phyloP scores from a whole-genome alignment of 1,140 invertebrate genomes.

The Samia ricini region DNA sequence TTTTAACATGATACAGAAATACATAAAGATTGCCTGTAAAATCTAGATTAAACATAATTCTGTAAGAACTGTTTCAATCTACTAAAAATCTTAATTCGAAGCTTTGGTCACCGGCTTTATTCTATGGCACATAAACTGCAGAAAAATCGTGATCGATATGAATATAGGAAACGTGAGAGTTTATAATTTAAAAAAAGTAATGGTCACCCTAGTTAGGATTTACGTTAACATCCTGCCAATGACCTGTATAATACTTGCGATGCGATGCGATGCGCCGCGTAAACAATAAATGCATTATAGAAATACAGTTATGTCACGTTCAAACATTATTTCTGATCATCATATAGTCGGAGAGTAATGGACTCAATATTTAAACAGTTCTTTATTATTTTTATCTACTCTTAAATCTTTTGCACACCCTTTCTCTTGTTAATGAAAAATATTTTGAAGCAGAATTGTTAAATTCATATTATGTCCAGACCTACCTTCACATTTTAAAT shows the following conservation, averaged over 20 bases:
- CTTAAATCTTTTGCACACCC: too few species aligned
- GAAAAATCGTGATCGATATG: not conserved
- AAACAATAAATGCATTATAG: conserved; percentile 20
- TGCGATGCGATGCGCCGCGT: conserved; percentile 14
- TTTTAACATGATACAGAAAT: too few species aligned
- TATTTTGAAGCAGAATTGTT: too few species aligned
- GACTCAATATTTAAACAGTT: not conserved
- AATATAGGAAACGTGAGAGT: not conserved
- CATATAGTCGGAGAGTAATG: not conserved
- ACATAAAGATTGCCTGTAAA: too few species aligned
- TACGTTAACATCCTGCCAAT: conserved; percentile 57
- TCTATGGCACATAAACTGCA: not conserved
- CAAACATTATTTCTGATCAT: conserved; percentile 4
- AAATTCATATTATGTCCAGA: too few species aligned
- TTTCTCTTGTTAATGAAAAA: too few species aligned
- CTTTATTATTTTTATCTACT: too few species aligned
- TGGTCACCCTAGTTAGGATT: conserved; percentile 38
- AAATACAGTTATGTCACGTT: conserved; percentile 23
- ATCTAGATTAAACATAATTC: too few species aligned
- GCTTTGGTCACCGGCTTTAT: not conserved
- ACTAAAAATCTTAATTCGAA: not conserved
- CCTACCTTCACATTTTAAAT: too few species aligned
- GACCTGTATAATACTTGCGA: conserved; percentile 51
- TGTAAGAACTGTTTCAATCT: too few species aligned
- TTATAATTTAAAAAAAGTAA: conserved; percentile 23